Evolutionary conservation across 2,797 vertebrate species (phyloP).

Genomic region (Eremophila alpestris): DNA sequence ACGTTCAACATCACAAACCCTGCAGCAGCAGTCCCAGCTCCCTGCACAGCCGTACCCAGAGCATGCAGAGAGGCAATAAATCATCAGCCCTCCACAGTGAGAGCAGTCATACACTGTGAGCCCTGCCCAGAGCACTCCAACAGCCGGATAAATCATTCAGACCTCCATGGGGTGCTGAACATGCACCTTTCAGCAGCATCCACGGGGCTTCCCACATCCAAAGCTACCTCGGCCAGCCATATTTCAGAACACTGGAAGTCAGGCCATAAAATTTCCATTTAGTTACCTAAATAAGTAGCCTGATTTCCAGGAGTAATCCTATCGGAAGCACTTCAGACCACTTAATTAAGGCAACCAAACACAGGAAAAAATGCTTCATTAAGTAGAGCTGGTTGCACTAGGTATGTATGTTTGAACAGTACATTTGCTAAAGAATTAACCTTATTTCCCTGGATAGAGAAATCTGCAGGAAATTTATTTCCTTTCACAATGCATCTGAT

Average conservation of each 20-base stretch:
- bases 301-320: not conserved
- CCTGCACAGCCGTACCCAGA: not conserved
- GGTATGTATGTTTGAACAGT: not conserved
- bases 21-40: not conserved
- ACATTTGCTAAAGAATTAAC: not conserved
- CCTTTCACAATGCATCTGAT: not conserved
- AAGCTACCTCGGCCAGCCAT: not conserved
- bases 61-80: not conserved
- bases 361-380: not conserved
- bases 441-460: not conserved
- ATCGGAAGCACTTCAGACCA: not conserved
- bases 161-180: not conserved
- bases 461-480: not conserved
- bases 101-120: not conserved
- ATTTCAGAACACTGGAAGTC: not conserved
- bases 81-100: not conserved
- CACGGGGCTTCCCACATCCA: not conserved
- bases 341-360: not conserved
- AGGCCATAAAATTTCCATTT: not conserved
- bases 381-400: not conserved
- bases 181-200: not conserved
- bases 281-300: not conserved
- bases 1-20: not conserved
- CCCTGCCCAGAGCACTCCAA: not conserved
- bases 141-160: accelerated